Conservation (phyloP, 2,888 invertebrate species). For the Arrhopalites spinosus region DNA sequence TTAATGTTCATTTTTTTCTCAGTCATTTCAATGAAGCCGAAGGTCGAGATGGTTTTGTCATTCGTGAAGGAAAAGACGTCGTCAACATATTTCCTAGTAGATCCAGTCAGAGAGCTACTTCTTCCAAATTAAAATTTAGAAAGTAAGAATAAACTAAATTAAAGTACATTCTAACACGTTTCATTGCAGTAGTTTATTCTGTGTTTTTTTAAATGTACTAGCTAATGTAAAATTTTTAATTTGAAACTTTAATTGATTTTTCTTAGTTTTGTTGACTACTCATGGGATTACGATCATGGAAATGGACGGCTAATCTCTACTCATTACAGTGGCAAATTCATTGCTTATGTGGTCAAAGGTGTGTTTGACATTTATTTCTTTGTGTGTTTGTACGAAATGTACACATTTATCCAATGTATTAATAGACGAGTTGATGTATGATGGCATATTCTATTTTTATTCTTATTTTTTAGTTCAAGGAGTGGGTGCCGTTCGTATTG, state of each 20-base stretch:
- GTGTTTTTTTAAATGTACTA: too few species aligned
- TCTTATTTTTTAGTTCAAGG: too few species aligned
- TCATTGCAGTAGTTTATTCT: too few species aligned
- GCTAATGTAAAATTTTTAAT: too few species aligned
- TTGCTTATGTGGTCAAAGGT: constrained; percentile 85
- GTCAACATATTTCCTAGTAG: constrained; percentile 40
- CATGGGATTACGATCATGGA: constrained; percentile 86
- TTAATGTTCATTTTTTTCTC: background rate
- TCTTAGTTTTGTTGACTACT: constrained; percentile 63
- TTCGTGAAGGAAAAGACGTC: constrained; percentile 44
- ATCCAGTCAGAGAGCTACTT: constrained; percentile 28
- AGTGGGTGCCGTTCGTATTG: constrained; percentile 76
- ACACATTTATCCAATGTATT: too few species aligned
- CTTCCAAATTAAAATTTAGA: constrained; percentile 40
- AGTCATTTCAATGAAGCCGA: constrained; percentile 53
- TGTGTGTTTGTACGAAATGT: too few species aligned
- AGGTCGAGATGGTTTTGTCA: constrained; percentile 51
- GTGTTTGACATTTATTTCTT: too few species aligned
- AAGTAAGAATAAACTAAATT: constrained; percentile 15
- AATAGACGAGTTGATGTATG: too few species aligned
- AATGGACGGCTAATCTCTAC: constrained; percentile 86
- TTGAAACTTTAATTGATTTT: too few species aligned
- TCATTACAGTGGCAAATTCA: constrained; percentile 80
- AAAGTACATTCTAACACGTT: too few species aligned
- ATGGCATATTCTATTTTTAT: too few species aligned